These are phyloP conservation scores for Lonchura striata DNA, from an alignment of 2,113 vertebrate species.

Conservation along the genomic window DNA sequence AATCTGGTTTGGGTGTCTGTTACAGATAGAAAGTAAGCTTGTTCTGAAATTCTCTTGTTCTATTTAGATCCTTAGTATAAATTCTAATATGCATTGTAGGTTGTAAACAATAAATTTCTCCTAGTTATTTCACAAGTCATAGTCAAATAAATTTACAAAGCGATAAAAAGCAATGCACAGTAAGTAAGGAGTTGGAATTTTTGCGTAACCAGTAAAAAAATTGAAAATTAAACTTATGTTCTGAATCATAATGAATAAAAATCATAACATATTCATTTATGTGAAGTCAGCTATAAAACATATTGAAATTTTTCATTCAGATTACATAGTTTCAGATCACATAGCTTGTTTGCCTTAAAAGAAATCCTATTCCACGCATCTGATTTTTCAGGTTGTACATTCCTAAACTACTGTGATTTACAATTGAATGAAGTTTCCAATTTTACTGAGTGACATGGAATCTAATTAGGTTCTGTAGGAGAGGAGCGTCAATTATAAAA, in stretches of 20 bases:
- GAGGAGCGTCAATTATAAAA: conserved; percentile 41
- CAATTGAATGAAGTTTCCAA: conserved; percentile 61
- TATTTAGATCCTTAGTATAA: conserved; percentile 18
- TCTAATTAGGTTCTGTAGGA: conserved; percentile 56
- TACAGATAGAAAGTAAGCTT: conserved; percentile 3
- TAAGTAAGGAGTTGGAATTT: background rate
- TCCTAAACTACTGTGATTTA: conserved; percentile 22
- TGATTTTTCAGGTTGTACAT: conserved; percentile 25
- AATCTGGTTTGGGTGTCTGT: conserved; percentile 31
- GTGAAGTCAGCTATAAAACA: conserved; percentile 1
- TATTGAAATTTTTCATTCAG: background rate
- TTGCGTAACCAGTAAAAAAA: conserved; percentile 4
- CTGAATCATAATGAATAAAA: background rate
- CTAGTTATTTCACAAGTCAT: conserved; percentile 39
- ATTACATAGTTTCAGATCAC: background rate
- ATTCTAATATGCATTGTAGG: background rate
- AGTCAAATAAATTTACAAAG: conserved; percentile 11
- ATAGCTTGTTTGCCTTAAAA: background rate
- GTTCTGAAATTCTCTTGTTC: conserved; percentile 21
- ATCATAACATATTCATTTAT: background rate
- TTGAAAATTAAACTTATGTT: background rate
- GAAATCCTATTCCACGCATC: background rate
- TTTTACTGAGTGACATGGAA: conserved; percentile 63
- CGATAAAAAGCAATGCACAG: background rate
- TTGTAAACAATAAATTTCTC: conserved; percentile 47